Percentiles rank a stretch among this genome's conserved stretches.
Evolutionary conservation across 2,888 invertebrate species (phyloP).

Genomic region (Eupeodes luniger): DNA sequence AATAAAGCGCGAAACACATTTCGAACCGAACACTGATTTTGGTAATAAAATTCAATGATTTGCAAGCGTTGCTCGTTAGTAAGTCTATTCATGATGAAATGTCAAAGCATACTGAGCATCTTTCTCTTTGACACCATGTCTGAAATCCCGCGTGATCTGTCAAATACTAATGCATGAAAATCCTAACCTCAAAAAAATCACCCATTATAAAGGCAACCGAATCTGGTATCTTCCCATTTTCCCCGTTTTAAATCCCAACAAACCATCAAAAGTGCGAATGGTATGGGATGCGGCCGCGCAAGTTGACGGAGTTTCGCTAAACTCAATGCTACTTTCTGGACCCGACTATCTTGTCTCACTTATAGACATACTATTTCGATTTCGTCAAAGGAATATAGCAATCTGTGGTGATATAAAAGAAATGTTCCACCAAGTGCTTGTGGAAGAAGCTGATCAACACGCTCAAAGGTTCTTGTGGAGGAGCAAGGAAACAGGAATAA

Average conservation of each 20-base stretch:
- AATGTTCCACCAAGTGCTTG: not conserved
- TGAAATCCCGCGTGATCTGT: too few relatives aligned
- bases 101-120: too few relatives aligned
- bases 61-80: too few relatives aligned
- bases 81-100: too few relatives aligned
- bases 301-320: conserved; percentile 77
- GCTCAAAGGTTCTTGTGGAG: conserved; percentile 35
- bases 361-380: conserved; percentile 6
- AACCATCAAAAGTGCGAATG: conserved; percentile 77
- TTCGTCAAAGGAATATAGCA: conserved; percentile 14
- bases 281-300: conserved; percentile 80
- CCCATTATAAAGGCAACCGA: too few relatives aligned
- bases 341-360: conserved; percentile 76
- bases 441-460: not conserved
- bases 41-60: too few relatives aligned
- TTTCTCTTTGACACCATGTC: too few relatives aligned
- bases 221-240: not conserved
- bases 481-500: not conserved
- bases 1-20: too few relatives aligned
- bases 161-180: too few relatives aligned
- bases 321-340: conserved; percentile 79
- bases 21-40: too few relatives aligned
- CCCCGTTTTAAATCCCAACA: conserved; percentile 73
- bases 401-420: not conserved
- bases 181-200: too few relatives aligned